Conservation (phyloP, 2,113 vertebrate genomes). For the Amphilophus citrinellus region DNA sequence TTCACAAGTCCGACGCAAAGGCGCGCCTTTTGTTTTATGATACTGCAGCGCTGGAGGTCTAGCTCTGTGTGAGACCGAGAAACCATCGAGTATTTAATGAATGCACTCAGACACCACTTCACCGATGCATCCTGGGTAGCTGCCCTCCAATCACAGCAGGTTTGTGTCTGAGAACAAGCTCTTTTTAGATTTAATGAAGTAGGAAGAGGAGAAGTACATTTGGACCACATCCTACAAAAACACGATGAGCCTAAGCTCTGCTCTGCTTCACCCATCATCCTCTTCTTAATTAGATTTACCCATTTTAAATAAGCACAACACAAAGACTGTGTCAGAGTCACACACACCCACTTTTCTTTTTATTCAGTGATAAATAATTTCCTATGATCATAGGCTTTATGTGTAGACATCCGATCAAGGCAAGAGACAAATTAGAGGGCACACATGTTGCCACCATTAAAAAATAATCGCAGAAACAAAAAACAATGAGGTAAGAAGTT, state of each 20-base stretch:
- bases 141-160: constrained; percentile 20
- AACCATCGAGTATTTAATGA: background rate
- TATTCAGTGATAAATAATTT: constrained; percentile 86
- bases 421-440: constrained; percentile 82
- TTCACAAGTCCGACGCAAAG: background rate
- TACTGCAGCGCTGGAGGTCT: background rate
- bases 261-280: background rate
- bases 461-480: constrained; percentile 76
- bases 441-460: constrained; percentile 72
- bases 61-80: background rate
- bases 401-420: constrained; percentile 80
- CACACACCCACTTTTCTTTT: constrained; percentile 69
- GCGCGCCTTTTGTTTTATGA: background rate
- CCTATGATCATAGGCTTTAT: constrained; percentile 81
- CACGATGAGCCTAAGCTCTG: background rate
- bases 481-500: constrained; percentile 86
- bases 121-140: constrained; percentile 13
- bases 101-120: constrained; percentile 16
- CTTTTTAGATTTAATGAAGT: constrained; percentile 7
- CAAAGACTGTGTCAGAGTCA: constrained; percentile 57
- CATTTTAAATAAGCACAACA: constrained; percentile 32
- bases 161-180: constrained; percentile 1
- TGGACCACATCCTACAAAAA: constrained; percentile 10
- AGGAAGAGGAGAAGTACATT: background rate
- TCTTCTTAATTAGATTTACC: background rate